Percentiles rank a stretch among this genome's conserved stretches.
Evolutionary conservation across 2,797 vertebrate species (phyloP).

Genomic region (Acridotheres tristis): DNA sequence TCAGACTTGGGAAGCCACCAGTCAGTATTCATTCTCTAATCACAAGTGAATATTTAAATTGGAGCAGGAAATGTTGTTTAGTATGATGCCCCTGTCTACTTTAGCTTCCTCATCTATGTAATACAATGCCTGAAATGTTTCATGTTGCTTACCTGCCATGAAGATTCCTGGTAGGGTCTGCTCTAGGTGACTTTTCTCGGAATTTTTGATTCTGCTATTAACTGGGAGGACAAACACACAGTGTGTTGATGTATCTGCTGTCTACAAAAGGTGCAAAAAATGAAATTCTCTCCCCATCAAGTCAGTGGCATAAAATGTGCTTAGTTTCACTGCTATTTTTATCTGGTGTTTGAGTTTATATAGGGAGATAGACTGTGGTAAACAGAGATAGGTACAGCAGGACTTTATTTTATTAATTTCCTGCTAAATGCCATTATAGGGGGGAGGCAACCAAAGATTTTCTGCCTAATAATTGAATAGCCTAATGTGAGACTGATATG

Average conservation of each 20-base stretch:
- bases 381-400: not conserved
- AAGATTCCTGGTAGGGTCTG: not conserved
- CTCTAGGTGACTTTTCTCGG: not conserved
- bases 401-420: not conserved
- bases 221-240: not conserved
- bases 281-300: not conserved
- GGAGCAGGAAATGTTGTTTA: not conserved
- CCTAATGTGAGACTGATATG: not conserved
- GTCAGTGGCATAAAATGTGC: not conserved
- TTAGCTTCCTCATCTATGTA: not conserved
- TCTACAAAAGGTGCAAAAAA: not conserved
- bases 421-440: accelerated
- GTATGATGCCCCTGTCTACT: not conserved
- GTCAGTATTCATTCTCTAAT: not conserved
- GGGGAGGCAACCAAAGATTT: not conserved
- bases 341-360: not conserved
- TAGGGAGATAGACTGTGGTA: not conserved
- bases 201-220: not conserved
- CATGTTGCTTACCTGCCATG: not conserved
- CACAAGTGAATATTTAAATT: not conserved
- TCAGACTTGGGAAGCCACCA: not conserved
- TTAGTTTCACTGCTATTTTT: not conserved
- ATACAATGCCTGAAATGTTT: not conserved
- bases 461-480: not conserved
- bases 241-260: not conserved